Conservation (phyloP, 2,888 invertebrate genomes). For the Pandemis cinnamomeana region DNA sequence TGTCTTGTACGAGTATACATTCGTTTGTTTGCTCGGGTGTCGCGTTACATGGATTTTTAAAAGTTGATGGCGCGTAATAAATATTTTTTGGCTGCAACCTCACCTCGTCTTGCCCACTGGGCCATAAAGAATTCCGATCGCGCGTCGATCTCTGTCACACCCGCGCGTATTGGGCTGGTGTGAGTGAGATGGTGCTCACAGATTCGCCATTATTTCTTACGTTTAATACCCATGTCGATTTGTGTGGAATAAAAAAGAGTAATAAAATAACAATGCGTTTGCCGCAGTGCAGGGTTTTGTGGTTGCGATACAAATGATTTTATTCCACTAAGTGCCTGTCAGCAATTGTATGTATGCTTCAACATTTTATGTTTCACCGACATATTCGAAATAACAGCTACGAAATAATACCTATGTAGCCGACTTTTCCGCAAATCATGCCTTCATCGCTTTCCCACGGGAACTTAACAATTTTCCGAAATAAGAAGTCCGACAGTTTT, state of each 20-base stretch:
- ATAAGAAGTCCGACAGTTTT: no score
- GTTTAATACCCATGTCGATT: constrained; percentile 68
- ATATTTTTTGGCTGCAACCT: constrained; percentile 74
- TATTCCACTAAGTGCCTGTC: constrained; percentile 44
- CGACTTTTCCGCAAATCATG: no score
- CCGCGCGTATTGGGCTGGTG: constrained; percentile 43
- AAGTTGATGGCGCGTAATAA: constrained; percentile 80
- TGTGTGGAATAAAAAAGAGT: constrained; percentile 61
- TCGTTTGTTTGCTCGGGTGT: constrained; percentile 70
- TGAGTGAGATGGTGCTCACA: constrained; percentile 52
- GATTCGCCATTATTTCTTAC: constrained; percentile 62
- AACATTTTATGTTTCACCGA: constrained; percentile 36
- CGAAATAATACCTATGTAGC: no score
- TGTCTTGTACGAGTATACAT: constrained; percentile 55
- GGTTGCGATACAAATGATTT: constrained; percentile 53
- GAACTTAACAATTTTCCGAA: no score
- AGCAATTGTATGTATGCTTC: constrained; percentile 31
- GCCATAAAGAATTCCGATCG: constrained; percentile 59
- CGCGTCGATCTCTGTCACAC: constrained; percentile 49
- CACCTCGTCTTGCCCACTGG: constrained; percentile 61
- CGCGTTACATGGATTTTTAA: constrained; percentile 75
- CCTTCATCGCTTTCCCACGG: no score
- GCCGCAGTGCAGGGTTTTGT: constrained; percentile 52
- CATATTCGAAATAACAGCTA: constrained; percentile 11
- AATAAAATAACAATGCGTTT: constrained; percentile 63